A percentile compares a stretch with the other conserved stretches of the same genome.
phyloP scores from a whole-genome alignment of 2,888 invertebrate species.

The Watsonalla binaria region DNA sequence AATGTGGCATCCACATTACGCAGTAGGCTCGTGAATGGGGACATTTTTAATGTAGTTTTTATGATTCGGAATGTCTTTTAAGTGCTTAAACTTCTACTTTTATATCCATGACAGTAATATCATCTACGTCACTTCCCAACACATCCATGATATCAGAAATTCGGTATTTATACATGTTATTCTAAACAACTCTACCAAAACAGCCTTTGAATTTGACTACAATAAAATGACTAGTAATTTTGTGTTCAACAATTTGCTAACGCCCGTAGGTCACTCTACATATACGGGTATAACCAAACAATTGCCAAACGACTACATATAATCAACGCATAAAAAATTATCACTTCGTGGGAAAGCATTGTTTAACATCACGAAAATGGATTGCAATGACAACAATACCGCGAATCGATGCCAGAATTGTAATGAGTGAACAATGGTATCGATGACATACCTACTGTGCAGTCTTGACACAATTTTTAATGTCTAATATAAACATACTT shows the following conservation, averaged over 20 bases:
- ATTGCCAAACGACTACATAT: slow-evolving; percentile 54
- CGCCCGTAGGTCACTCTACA: slow-evolving; percentile 8
- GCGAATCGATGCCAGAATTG: slow-evolving; percentile 20
- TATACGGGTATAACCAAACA: slow-evolving; percentile 38
- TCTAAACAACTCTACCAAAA: no score
- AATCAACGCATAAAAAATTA: slow-evolving; percentile 48
- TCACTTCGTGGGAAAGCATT: slow-evolving; percentile 50
- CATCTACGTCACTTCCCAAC: no score
- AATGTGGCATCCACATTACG: no score
- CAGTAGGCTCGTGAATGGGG: no score
- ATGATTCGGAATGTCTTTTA: no score
- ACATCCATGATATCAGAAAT: no score
- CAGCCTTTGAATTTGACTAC: no score
- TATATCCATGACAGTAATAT: no score
- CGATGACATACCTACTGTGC: neutral
- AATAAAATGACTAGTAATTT: slow-evolving; percentile 10
- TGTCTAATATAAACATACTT: neutral
- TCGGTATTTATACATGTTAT: no score
- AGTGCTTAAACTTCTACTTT: no score
- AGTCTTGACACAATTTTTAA: neutral
- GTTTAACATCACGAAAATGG: slow-evolving; percentile 40
- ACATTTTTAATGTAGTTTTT: no score
- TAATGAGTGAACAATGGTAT: slow-evolving; percentile 14
- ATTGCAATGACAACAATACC: slow-evolving; percentile 34
- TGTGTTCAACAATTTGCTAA: slow-evolving; percentile 31